Conservation (phyloP, 1,140 invertebrate species). For the Diuraphis noxia region DNA sequence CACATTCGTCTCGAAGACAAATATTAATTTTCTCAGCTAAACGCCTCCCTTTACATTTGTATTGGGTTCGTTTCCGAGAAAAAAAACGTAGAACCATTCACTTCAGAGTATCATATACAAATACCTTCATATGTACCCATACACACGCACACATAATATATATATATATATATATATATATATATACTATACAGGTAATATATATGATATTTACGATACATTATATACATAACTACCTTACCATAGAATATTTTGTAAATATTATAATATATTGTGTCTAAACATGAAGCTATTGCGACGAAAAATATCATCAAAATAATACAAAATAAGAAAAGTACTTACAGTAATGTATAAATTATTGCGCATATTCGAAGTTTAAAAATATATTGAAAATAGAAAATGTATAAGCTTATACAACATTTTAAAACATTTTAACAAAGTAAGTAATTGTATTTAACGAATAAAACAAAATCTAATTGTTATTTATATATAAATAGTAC, state of each 20-base stretch:
- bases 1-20: conserved; percentile 11
- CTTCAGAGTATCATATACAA: background rate
- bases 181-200: no score
- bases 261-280: background rate
- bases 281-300: background rate
- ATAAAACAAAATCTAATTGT: background rate
- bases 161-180: no score
- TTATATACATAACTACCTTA: background rate
- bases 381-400: background rate
- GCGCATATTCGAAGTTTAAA: background rate
- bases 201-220: background rate
- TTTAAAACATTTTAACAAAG: background rate
- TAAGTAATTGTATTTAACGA: background rate
- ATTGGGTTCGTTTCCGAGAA: background rate
- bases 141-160: background rate
- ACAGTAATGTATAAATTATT: background rate
- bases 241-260: background rate
- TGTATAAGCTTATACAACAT: no score
- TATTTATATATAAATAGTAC: background rate
- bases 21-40: conserved; percentile 29
- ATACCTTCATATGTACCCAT: background rate
- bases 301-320: background rate
- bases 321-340: background rate
- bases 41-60: background rate
- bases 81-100: background rate